Conservation (phyloP, 2,113 vertebrate species). For the Ivindomyrus marchei region DNA sequence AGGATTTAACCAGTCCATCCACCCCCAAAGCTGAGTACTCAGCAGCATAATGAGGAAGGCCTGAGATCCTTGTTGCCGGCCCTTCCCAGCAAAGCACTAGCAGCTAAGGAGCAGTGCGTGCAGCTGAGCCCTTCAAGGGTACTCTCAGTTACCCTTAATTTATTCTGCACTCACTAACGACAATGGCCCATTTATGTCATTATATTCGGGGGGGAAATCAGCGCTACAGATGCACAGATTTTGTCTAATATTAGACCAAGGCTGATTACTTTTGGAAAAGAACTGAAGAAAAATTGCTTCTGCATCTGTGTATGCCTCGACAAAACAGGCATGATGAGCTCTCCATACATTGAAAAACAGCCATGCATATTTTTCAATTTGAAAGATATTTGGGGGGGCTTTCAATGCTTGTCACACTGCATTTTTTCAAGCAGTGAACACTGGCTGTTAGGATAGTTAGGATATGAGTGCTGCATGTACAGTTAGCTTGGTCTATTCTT, state of each 20-base stretch:
- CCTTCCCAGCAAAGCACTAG: neutral
- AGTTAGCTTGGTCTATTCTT: neutral
- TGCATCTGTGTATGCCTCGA: neutral
- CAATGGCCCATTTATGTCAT: conserved; percentile 3
- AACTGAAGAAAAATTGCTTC: neutral
- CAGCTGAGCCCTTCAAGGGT: neutral
- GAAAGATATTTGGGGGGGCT: neutral
- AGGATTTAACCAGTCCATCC: conserved; percentile 9
- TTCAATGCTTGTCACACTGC: neutral
- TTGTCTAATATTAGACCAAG: neutral
- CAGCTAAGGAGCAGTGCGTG: neutral
- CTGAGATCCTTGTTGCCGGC: neutral
- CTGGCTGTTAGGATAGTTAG: neutral
- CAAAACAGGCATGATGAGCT: neutral
- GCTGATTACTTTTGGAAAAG: neutral
- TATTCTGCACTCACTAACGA: neutral
- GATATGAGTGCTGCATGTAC: neutral
- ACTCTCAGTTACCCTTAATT: neutral
- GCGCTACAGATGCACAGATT: neutral
- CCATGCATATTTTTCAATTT: neutral
- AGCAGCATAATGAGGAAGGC: conserved; percentile 5
- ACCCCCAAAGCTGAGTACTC: neutral
- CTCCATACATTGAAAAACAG: neutral
- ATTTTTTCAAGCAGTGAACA: neutral
- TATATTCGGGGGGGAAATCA: neutral